Evolutionary conservation across 2,888 invertebrate species (phyloP), one percentile per base, ranked within the genome.

Genomic region (Eulithis testata): DNA sequence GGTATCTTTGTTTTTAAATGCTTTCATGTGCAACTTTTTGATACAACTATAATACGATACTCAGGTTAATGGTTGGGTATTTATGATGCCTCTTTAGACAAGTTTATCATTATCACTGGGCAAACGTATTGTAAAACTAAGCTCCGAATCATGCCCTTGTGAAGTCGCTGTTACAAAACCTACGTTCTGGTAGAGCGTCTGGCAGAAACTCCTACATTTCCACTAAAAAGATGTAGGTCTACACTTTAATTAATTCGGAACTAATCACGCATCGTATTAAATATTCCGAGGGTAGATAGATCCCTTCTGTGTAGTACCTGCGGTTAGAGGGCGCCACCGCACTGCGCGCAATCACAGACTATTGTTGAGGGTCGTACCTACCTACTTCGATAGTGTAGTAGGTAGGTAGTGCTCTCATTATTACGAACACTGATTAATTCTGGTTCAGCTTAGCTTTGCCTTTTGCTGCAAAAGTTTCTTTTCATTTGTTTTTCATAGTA

Each of bases 331-430:
- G 73, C 61, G 74, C 71, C 78, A 88, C 88, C 89, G 76, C 89
- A 86, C 66, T 74, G 76, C 73, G 73, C 83, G 85, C 87, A 89
- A 89, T 89, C 86, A 88, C 72, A 73, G 76, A 66, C 82, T 77
- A 86, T 87, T 87, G 87, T 87, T 77, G 68, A 60, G 55, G 44
- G 56, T 47, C 43, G 21, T 62, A 50, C 51, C 49, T 62, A 50
- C 51, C 49, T 47, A 61, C 49, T 60, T 12, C 0, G 21, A 37
- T 54, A 63, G 43, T 21, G 21, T 21, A 21, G 21, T 21, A 21
- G 21, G 47, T 40, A 40, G 31, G 31, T 52, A 53, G 40, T 50
- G 36, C 37, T 57, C 65, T 56, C 44, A 62, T 59, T 60, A 54
- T 50, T 57, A 58, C 54, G 54, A 59, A 31, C 45, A 56, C 47